phyloP scores from a whole-genome alignment of 2,888 invertebrate genomes.

The Macaria liturata region DNA sequence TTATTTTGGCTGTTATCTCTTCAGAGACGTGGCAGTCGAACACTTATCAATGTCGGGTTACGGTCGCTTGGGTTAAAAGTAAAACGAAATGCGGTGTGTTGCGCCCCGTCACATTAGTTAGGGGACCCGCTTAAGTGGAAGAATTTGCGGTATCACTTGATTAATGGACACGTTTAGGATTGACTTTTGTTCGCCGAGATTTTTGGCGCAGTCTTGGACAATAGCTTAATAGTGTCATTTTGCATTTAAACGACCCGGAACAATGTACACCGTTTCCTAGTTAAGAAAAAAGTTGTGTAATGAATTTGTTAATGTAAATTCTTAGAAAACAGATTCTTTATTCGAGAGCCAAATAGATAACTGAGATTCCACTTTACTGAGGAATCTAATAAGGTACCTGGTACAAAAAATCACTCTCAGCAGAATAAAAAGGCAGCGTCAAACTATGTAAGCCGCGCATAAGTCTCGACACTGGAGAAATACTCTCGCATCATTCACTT shows the following conservation, averaged over 20 bases:
- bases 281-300: too few species aligned
- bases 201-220: slow-evolving; percentile 19
- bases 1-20: slow-evolving; percentile 59
- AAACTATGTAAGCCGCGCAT: slow-evolving; percentile 37
- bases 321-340: too few species aligned
- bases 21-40: slow-evolving; percentile 64
- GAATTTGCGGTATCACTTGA: slow-evolving; percentile 61
- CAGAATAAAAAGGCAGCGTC: slow-evolving; percentile 32
- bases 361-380: too few species aligned
- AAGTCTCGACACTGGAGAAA: slow-evolving; percentile 32
- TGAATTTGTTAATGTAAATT: too few species aligned
- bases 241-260: not conserved
- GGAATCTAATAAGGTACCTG: too few species aligned
- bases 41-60: slow-evolving; percentile 69
- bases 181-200: slow-evolving; percentile 40
- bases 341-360: not conserved
- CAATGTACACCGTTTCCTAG: not conserved
- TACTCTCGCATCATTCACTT: slow-evolving; percentile 51
- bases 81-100: slow-evolving; percentile 60
- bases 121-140: slow-evolving; percentile 61
- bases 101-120: slow-evolving; percentile 62
- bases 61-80: slow-evolving; percentile 57
- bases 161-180: slow-evolving; percentile 53
- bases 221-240: slow-evolving; percentile 25
- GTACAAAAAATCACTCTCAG: slow-evolving; percentile 11